Conservation (phyloP, 2,888 invertebrate species). For the Poecilobothrus nobilitatus region DNA sequence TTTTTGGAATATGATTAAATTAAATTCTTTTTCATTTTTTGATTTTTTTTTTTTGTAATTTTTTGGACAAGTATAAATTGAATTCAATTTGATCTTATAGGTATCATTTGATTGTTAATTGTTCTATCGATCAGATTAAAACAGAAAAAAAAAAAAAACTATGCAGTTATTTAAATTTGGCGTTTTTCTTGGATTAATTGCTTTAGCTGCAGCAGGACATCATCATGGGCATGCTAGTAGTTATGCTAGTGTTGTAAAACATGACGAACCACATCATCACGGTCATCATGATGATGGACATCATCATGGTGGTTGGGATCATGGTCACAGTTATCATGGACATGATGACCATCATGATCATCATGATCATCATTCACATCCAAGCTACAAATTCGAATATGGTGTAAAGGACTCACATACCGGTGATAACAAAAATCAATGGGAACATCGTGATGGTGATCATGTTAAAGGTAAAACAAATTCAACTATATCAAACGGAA, state of each 20-base stretch:
- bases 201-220: neutral
- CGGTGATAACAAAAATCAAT: constrained; percentile 45
- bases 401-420: constrained; percentile 47
- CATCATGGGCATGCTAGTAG: constrained; percentile 14
- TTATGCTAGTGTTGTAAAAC: constrained; percentile 16
- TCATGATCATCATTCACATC: constrained; percentile 27
- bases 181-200: neutral
- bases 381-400: constrained; percentile 45
- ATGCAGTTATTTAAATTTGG: neutral
- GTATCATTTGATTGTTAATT: neutral
- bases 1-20: neutral
- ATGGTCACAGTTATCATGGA: constrained; percentile 19
- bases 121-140: neutral
- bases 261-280: constrained; percentile 12
- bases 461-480: constrained; percentile 40
- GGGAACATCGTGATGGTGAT: constrained; percentile 48
- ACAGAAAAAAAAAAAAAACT: neutral
- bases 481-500: too few relatives aligned
- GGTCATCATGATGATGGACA: neutral
- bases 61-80: neutral
- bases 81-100: neutral
- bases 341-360: constrained; percentile 13
- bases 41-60: neutral
- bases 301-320: constrained; percentile 12
- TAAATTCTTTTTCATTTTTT: neutral